Evolutionary conservation across 2,888 invertebrate genomes (phyloP), one percentile per base, ranked within the genome.

Genomic region (Cephus nigrinus): DNA sequence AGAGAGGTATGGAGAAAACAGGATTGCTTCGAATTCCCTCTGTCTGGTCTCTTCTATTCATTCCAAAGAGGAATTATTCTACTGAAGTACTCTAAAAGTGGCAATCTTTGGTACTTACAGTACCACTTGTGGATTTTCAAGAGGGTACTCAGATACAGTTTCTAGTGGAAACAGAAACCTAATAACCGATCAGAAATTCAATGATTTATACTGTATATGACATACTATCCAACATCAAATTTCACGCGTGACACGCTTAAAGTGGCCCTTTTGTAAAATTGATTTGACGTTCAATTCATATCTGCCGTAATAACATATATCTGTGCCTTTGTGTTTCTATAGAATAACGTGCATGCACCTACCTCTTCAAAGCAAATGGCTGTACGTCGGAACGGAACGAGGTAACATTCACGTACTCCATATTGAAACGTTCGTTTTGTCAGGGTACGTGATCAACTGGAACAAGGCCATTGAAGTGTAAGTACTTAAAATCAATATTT

Each of bases 401-500:
- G 99, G 99, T 84, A 99, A 99, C 93, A 97, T 99, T 88, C 98
- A 99, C 93, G 95, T 99, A 85, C 97, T 99, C 90, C 97, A 99
- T 93, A 96, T 99, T 88, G 99, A 99, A 93, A 96, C 96, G 87
- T 99, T 99, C 93, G 94, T 95, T 89, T 95, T 99, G 88, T 98
- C 98, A 90, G 98, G 99, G 83, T 99, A 99, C 94, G 95, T 98
- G 92, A 98, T 99, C 94, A 99, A 99, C 94, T 99, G 99, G 99
- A 99, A 99, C 94, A 99, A 99, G 94, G 98, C 99, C 89, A 99
- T 99, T 92, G 99, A 99, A 95, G 94, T 98, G 98, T 99, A 93
- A 96, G 97, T 96, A 92, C 83, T 35, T 71, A 35, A 71, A 72
- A 78, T 74, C 68, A 78, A 79, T 79, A 74, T 76, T 35, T 34